Evolutionary conservation across 2,888 invertebrate genomes (phyloP).

Genomic region (Dasysyrphus tricinctus): DNA sequence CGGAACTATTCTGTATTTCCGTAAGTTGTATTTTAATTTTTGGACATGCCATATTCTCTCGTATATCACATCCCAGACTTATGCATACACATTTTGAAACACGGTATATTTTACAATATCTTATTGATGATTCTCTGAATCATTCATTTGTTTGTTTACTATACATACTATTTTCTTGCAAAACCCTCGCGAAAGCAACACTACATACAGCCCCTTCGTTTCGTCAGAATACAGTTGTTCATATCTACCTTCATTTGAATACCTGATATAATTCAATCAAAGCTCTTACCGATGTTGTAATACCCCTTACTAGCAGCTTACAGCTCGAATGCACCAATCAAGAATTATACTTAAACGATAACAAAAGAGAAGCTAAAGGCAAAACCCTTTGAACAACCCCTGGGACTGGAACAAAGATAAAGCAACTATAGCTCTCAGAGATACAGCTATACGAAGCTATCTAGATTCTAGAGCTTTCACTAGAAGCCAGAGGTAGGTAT

Average conservation of each 20-base stretch:
- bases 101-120: slow-evolving; percentile 68
- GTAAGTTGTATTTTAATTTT: background rate
- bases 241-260: slow-evolving; percentile 22
- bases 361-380: slow-evolving; percentile 46
- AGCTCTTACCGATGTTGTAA: slow-evolving; percentile 72
- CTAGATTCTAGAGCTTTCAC: slow-evolving; percentile 59
- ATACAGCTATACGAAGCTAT: slow-evolving; percentile 33
- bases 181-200: slow-evolving; percentile 13
- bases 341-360: slow-evolving; percentile 13
- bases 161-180: slow-evolving; percentile 23
- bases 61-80: slow-evolving; percentile 24
- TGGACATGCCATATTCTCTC: background rate
- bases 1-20: background rate
- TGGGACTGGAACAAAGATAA: background rate
- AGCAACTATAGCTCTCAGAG: background rate
- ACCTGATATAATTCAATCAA: slow-evolving; percentile 44
- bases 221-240: slow-evolving; percentile 19
- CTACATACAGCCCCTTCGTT: slow-evolving; percentile 24
- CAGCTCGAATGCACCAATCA: background rate
- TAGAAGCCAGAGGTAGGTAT: slow-evolving; percentile 15
- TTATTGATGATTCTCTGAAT: slow-evolving; percentile 56
- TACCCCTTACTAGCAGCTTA: slow-evolving; percentile 31
- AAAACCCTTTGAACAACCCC: slow-evolving; percentile 15
- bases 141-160: slow-evolving; percentile 50
- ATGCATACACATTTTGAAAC: slow-evolving; percentile 63